Percentiles rank a stretch among this genome's conserved stretches.
Evolutionary conservation across 2,888 invertebrate genomes (phyloP).

Genomic region (Platycheirus rosarum): DNA sequence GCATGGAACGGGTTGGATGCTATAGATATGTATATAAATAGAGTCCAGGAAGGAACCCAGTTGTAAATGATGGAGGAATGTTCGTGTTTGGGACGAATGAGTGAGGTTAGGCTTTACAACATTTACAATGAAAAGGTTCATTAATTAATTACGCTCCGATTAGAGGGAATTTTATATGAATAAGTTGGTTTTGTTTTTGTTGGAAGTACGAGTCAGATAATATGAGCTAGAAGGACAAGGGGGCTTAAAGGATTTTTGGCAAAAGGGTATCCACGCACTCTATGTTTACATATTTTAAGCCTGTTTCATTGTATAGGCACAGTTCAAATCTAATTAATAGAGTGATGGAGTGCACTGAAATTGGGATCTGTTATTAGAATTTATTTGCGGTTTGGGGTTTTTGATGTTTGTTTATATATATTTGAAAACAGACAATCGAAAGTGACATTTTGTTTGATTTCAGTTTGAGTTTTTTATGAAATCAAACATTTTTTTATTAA

Average conservation of each 20-base stretch:
- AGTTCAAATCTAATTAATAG: not conserved
- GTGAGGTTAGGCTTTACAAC: slow-evolving; percentile 26
- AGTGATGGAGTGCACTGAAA: not conserved
- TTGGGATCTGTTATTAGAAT: not conserved
- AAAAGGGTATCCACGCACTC: not conserved
- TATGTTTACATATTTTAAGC: not conserved
- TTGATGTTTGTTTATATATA: not conserved
- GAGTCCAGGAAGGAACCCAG: not conserved
- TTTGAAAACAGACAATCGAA: not conserved
- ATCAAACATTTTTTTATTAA: too few relatives aligned
- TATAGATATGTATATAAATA: not conserved
- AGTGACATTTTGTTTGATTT: not conserved
- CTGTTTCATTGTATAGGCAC: not conserved
- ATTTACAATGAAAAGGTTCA: slow-evolving; percentile 44
- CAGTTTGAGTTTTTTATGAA: too few relatives aligned
- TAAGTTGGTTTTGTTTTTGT: slow-evolving; percentile 40
- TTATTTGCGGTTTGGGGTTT: not conserved
- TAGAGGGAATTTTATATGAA: slow-evolving; percentile 43
- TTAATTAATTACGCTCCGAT: slow-evolving; percentile 66
- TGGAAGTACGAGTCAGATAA: not conserved
- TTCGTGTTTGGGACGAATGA: slow-evolving; percentile 19
- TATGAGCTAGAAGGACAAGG: not conserved
- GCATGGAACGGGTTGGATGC: slow-evolving; percentile 11
- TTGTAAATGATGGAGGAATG: too few relatives aligned
- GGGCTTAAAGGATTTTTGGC: too few relatives aligned